Percentiles rank a stretch among this genome's conserved stretches.
Conservation (phyloP, 2,888 invertebrate species). For the Ischnura elegans region DNA sequence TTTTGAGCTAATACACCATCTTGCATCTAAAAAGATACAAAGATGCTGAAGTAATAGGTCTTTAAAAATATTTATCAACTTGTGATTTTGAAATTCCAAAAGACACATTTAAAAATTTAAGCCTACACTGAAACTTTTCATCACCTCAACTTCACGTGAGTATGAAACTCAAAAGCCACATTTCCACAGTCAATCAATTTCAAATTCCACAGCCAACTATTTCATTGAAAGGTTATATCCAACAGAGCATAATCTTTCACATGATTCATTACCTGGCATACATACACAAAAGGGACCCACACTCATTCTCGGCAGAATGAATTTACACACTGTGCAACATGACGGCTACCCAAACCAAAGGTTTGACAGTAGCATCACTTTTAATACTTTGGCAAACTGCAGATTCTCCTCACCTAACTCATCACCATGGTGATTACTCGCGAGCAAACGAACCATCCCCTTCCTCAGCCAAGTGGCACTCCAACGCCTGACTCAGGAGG, state of each 20-base stretch:
- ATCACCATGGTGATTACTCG: background rate
- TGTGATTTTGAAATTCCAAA: slow-evolving; percentile 9
- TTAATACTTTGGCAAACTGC: slow-evolving; percentile 51
- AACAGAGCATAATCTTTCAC: background rate
- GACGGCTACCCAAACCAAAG: slow-evolving; percentile 32
- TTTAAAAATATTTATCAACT: slow-evolving; percentile 53
- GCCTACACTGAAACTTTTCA: slow-evolving; percentile 9
- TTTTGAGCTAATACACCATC: slow-evolving; percentile 25
- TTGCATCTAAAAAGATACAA: background rate
- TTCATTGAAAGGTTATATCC: slow-evolving; percentile 35
- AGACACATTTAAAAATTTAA: slow-evolving; percentile 48
- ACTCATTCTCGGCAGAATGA: background rate
- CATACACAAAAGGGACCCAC: slow-evolving; percentile 23
- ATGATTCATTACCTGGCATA: slow-evolving; percentile 23
- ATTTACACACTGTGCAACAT: slow-evolving; percentile 47
- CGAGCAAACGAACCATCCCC: slow-evolving; percentile 22
- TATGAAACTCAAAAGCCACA: slow-evolving; percentile 26
- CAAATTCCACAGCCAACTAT: slow-evolving; percentile 61
- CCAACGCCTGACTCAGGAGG: slow-evolving; percentile 28
- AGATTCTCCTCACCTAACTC: slow-evolving; percentile 8
- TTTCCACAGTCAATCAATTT: slow-evolving; percentile 32
- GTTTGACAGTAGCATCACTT: slow-evolving; percentile 33
- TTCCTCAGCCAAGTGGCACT: slow-evolving; percentile 50
- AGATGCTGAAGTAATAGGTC: slow-evolving; percentile 19
- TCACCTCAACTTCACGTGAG: background rate